Base-by-base conservation (phyloP, 2,888 invertebrate genomes). In the Hyppa rectilinea region DNA sequence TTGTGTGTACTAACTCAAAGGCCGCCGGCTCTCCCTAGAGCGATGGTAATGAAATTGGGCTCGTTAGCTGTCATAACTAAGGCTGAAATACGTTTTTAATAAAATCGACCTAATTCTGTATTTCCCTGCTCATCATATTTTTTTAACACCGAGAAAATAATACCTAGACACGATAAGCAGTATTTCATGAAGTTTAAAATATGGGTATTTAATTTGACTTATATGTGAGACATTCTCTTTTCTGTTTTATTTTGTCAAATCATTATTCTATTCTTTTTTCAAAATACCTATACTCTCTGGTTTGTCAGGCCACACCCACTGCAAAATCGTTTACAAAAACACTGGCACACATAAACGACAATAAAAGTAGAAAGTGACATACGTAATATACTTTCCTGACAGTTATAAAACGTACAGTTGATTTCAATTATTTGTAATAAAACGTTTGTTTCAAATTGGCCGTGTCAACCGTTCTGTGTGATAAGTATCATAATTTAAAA, bases 21-120 rank as follows among this genome's bases (percentile, higher is more conserved):
- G 83, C 72, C 85, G 84, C 68, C 64, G 82, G 40, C 87, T 84
- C 87, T 88, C 90, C 86, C 87, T 80, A 76, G 85, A 76, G 72
- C 80, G 83, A 84, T 82, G 77, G 69, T 89, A 92, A 92, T 91
- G 84, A 91, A n/a, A 92, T 89, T 92, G 87, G 87, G 86, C 85
- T 81, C 75, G 81, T 85, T 82, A 78, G 75, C 78, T 85, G 84
- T 86, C 85, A 90, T 87, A 88, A 85, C 80, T 78, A 74, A 70
- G 64, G 78, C 75, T 71, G 74, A 86, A 87, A 86, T 75, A 81
- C 71, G 75, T 53, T 73, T 69, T 71, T 82, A 83, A 80, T 81
- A 77, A 71, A 83, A 86, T 83, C 82, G 81, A 87, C 86, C 78
- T 74, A 69, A 38, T 85, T 86, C 74, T 71, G 71, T 83, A 75